Conservation (phyloP, 2,797 vertebrate species). For the Arrhamphus sclerolepis region DNA sequence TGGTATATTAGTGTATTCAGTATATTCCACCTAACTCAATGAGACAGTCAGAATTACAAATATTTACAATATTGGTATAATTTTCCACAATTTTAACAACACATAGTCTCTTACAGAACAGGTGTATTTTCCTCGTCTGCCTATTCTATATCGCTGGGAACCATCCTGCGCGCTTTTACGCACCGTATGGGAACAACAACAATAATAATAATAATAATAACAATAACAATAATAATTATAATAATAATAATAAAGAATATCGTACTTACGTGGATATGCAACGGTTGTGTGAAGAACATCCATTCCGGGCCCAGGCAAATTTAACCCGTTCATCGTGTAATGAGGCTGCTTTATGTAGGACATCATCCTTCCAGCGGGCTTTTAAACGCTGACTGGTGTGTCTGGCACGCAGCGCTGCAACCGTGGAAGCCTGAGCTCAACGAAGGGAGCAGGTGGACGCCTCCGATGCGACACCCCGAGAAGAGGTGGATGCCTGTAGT, state of each 20-base stretch:
- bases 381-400: slow-evolving; percentile 52
- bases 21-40: too few relatives aligned
- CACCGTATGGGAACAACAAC: too few relatives aligned
- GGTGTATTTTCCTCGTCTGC: background rate
- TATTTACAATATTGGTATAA: background rate
- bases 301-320: slow-evolving; percentile 85
- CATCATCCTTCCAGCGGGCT: slow-evolving; percentile 84
- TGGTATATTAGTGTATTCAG: too few relatives aligned
- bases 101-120: background rate
- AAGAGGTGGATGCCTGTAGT: slow-evolving; percentile 16
- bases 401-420: slow-evolving; percentile 54
- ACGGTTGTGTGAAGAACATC: slow-evolving; percentile 88
- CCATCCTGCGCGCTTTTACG: slow-evolving; percentile 48
- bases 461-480: slow-evolving; percentile 12
- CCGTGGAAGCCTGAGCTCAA: slow-evolving; percentile 39
- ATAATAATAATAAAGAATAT: background rate
- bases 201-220: too few relatives aligned
- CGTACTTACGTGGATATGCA: slow-evolving; percentile 87
- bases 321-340: slow-evolving; percentile 89
- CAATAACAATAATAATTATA: too few relatives aligned
- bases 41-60: too few relatives aligned
- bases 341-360: slow-evolving; percentile 92
- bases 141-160: slow-evolving; percentile 3
- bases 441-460: slow-evolving; percentile 37
- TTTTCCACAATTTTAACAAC: background rate